Evolutionary conservation across 2,113 vertebrate genomes (phyloP).

Genomic region (Hylia prasina): DNA sequence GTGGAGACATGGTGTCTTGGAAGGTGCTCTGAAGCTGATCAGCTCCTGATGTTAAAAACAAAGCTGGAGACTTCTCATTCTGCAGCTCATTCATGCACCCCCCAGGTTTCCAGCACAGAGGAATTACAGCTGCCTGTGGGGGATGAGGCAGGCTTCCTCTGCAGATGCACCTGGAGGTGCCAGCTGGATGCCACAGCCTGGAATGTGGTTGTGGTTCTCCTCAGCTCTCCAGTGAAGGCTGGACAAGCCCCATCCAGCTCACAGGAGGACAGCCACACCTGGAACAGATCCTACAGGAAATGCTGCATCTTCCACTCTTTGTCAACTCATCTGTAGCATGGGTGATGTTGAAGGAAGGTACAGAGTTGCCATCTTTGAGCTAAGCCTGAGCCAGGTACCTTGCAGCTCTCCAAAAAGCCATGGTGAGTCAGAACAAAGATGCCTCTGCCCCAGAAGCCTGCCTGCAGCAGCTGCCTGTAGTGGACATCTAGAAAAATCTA

Average conservation of each 20-base stretch:
- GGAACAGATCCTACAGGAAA: not conserved
- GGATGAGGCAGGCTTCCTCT: not conserved
- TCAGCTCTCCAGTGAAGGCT: not conserved
- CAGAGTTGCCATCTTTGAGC: not conserved
- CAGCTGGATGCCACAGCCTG: not conserved
- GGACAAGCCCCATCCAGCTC: not conserved
- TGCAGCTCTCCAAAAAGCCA: not conserved
- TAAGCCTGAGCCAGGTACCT: not conserved
- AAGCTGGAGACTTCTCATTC: not conserved
- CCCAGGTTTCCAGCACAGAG: not conserved
- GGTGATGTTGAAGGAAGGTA: not conserved
- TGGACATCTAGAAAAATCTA: not conserved
- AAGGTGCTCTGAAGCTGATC: not conserved
- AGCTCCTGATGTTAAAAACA: not conserved
- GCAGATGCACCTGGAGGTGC: fast-evolving
- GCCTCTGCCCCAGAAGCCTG: not conserved
- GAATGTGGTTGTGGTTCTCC: not conserved
- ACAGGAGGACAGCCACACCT: not conserved
- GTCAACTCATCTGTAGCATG: not conserved
- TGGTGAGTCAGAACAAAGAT: not conserved
- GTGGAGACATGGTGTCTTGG: not conserved
- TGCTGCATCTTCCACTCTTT: not conserved
- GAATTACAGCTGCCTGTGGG: fast-evolving
- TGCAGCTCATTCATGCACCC: not conserved
- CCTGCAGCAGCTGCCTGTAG: not conserved